Base-by-base conservation (phyloP, 2,797 vertebrate species). In the Ataeniobius toweri region DNA sequence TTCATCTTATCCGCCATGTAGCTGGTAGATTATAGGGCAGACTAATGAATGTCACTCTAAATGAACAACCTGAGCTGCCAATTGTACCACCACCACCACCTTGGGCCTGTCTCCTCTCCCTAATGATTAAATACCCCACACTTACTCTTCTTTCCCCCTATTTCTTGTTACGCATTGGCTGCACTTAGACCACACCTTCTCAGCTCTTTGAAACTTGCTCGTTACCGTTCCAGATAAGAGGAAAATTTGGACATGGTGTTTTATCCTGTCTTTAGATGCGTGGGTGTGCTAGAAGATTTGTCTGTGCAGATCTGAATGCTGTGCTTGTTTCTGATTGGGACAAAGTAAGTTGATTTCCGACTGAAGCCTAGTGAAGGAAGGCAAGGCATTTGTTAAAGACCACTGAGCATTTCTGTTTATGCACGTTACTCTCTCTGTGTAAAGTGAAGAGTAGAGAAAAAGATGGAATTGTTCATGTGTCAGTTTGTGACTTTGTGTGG, bases 31-130 rank as follows among this genome's bases (percentile, higher is more conserved):
- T 89, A 85, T 71, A 83, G 80, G 80, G 72, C 83, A 73, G 82
- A 81, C 89, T 93, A 91, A 93, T 91, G 89, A 90, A 85, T 85
- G 83, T 89, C 88, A 83, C 55, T 87, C 85, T 74, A 74, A 91
- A 91, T 90, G 88, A 93, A 89, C 81, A 84, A 83, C 85, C 53
- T 3, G 28, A 77, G 79, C 83, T 88, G 84, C 83, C 81, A 88
- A 74, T 84, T 84, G 88, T 71, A 46, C 73, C 4, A 44, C 68
- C 69, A 73, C 86, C 73, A 3, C 67, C 41, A 10, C 85, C 20
- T 61, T 56, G 0, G 87, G 76, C 81, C 82, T 26, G 41, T 84
- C 86, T 86, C 63, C 58, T 72, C 85, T 83, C 79, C 3, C 83
- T 88, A 86, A 88, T 89, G 88, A 93, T 90, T 85, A 80, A 88